Evolutionary conservation across 2,888 invertebrate genomes (phyloP).

Genomic region (Limnephilus rhombicus): DNA sequence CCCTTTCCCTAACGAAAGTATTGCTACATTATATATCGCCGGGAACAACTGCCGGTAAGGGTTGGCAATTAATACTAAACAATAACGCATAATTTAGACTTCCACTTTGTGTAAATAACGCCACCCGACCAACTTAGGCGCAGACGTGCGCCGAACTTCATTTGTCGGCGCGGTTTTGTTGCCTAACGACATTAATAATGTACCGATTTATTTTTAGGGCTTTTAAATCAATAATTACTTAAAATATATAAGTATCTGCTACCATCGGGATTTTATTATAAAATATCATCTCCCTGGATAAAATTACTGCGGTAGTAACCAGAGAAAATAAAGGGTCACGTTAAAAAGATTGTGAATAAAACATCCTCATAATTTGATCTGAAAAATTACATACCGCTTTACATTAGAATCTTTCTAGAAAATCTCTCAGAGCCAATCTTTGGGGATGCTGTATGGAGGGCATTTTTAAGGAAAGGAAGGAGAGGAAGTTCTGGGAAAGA

Average conservation of each 20-base stretch:
- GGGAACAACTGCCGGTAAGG: slow-evolving; percentile 45
- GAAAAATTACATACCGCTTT: no score
- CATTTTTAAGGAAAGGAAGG: no score
- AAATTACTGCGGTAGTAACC: no score
- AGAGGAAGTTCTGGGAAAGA: no score
- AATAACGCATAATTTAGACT: slow-evolving; percentile 52
- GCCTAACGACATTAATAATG: slow-evolving; percentile 5
- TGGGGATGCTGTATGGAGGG: no score
- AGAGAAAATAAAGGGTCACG: no score
- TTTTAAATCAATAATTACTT: neutral
- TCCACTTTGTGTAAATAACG: slow-evolving; percentile 46
- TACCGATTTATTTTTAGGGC: neutral
- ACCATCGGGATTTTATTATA: no score
- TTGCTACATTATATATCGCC: slow-evolving; percentile 39
- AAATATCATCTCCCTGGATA: neutral
- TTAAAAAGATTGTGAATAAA: no score
- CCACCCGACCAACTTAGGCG: slow-evolving; percentile 9
- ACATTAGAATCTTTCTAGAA: no score
- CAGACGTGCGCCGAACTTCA: slow-evolving; percentile 37
- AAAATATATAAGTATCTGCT: neutral
- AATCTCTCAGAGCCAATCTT: no score
- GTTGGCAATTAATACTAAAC: slow-evolving; percentile 50
- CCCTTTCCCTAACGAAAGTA: slow-evolving; percentile 34
- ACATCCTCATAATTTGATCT: no score
- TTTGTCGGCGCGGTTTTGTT: slow-evolving; percentile 34